A percentile compares a stretch with the other conserved stretches of the same genome.
Evolutionary conservation across 2,888 invertebrate genomes (phyloP).

Genomic region (Oscheius onirici): DNA sequence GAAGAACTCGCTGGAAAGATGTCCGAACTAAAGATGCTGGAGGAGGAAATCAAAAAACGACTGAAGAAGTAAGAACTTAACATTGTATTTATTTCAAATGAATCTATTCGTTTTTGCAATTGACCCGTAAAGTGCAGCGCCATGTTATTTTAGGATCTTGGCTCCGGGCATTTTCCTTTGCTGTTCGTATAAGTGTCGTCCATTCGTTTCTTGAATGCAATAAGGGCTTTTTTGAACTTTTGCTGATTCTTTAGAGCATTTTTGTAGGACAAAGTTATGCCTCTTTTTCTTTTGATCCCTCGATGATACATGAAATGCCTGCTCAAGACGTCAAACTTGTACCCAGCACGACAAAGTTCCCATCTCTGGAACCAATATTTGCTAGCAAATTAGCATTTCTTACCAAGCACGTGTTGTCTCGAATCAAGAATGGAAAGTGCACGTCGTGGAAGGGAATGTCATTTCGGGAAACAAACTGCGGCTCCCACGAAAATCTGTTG

Average conservation of each 20-base stretch:
- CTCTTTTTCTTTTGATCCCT: slow-evolving; percentile 24
- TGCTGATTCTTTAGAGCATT: not conserved
- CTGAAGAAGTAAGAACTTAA: not conserved
- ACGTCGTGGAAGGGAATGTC: slow-evolving; percentile 32
- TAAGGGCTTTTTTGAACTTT: not conserved
- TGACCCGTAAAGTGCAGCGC: not conserved
- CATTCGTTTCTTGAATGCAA: slow-evolving; percentile 6
- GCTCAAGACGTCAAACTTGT: slow-evolving; percentile 16
- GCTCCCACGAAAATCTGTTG: slow-evolving; percentile 28
- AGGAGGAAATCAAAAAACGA: not conserved
- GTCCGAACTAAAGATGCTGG: not conserved
- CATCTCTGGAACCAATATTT: slow-evolving; percentile 24
- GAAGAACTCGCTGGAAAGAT: not conserved
- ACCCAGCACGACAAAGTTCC: slow-evolving; percentile 30
- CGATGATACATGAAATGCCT: slow-evolving; percentile 33
- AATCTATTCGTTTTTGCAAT: not conserved
- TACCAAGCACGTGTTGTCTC: slow-evolving; percentile 33
- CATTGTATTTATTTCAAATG: not conserved
- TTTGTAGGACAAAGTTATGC: not conserved
- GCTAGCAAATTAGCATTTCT: not conserved
- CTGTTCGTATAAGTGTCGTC: not conserved
- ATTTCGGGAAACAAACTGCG: slow-evolving; percentile 31
- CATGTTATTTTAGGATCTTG: not conserved
- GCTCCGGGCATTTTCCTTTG: not conserved
- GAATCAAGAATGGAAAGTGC: slow-evolving; percentile 25